Evolutionary conservation across 2,113 vertebrate species (phyloP), one percentile per base, ranked within the genome.

Genomic region (Turnix velox): DNA sequence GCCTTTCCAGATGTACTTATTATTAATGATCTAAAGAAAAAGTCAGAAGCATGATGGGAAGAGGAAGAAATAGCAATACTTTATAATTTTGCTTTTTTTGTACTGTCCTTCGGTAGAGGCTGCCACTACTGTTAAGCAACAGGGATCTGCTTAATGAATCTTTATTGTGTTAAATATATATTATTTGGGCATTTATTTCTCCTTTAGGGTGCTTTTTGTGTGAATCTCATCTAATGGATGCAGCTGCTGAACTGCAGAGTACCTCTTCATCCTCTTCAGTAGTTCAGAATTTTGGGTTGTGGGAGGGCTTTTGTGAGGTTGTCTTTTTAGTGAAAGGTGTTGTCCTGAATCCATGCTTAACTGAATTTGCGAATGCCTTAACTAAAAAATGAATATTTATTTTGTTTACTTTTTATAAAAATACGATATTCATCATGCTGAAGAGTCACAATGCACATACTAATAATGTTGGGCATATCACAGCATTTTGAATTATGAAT

Each of bases 401-500:
- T 84, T 51, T 63, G 31, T 40, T 88, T 68, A 12, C 72, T 65
- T 54, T 14, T 43, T 4, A 0, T 35, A 43, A 55, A 33, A 81
- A 55, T n/a, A 27, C 12, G 23, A 6, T 52, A 6, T 78, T 55
- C 71, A 23, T 84, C 4, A 0, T 18, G 24, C 55, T 51, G 31
- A n/a, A 20, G 25, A 72, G 35, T 18, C 24, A 11, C 25, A 6
- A 11, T 17, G 7, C 11, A 14, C 19, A 8, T 42, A 10, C 6
- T 3, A 0, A 24, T 48, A 11, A 13, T 4, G 31, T 8, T 18
- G 33, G 67, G 12, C 22, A 1, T 43, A 8, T 74, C n/a, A 7
- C 11, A 45, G 22, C n/a, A 11, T 7, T 2, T 0, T 18, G n/a
- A 57, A n/a, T 28, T 57, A 46, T 9, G 19, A 77, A 28, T 5